Base-by-base conservation (phyloP, 2,113 vertebrate species). In the Picathartes gymnocephalus region DNA sequence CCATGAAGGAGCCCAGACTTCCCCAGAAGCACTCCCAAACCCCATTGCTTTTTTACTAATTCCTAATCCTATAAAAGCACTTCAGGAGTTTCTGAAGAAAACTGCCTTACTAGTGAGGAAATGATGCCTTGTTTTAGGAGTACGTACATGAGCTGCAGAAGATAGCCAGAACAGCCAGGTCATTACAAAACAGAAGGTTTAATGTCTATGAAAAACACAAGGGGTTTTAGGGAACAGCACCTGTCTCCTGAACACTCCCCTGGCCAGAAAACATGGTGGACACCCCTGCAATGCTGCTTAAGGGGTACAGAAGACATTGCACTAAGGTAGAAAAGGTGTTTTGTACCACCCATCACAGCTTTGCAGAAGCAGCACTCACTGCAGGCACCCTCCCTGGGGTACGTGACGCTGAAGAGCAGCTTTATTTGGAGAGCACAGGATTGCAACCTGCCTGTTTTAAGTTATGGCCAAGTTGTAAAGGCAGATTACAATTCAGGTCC, bases 171-270 rank as follows among this genome's bases (percentile, higher is more conserved):
- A 31, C 76, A 48, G 35, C 33, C 57, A 37, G 22, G 6, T 22
- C 37, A 16, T 6, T 18, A 42, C 25, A 60, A 27, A 69, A 50
- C 20, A n/a, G 13, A 11, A 13, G 13, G 21, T 3, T 24, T 37
- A 10, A n/a, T 0, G 1, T 4, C 50, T 57, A 1, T 2, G 27
- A n/a, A 42, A 86, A 58, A 37, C 0, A 0, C 5, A 24, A 30
- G 1, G 3, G 28, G 33, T 35, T 71, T 33, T 21, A 25, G 31
- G 28, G 28, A 68, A 76, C 15, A 28, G 31, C 11, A 21, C 3
- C 17, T 4, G 2, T 18, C 60, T 57, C 3, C 17, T 14, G 7
- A 58, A 31, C 2, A 1, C 1, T 50, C 12, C 51, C 4, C 2
- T 2, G 8, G 5, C 24, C 28, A 30, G 10, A 81, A 33, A 37